Evolutionary conservation across 2,888 invertebrate species (phyloP), one percentile per base, ranked within the genome.

Genomic region (Cactoblastis cactorum): DNA sequence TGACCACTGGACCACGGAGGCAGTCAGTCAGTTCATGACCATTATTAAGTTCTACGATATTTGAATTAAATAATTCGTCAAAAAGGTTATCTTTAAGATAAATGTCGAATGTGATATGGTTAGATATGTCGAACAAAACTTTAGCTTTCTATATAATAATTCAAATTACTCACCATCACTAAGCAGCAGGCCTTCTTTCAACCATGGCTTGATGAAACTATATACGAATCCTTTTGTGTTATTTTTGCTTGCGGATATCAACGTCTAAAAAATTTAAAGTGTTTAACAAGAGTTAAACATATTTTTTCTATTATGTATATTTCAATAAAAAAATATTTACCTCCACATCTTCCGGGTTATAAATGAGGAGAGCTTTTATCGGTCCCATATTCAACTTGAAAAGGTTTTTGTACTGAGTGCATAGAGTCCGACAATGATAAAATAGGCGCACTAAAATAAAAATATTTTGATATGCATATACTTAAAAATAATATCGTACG

Each of bases 151-250:
- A n/a, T n/a, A n/a, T n/a, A n/a, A n/a, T n/a, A n/a, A 17, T 18
- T 49, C 38, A 49, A 48, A 4, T 50, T 24, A 17, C 48, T 58
- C 69, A 83, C 83, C 81, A 43, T 63, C 67, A 53, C 91, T 91
- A 3, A 86, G 69, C 1, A 92, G 74, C 0, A 92, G 65, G 11
- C 92, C 92, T n/a, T 88, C 83, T 8, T 86, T 83, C 17, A 92
- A 63, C 82, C 92, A 92, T 0, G 91, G 87, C 17, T 73, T 75
- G 1, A 92, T 54, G 50, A 91, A 77, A 0, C 66, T 63, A 58
- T 92, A 92, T 0, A 88, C 38, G 0, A 69, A 47, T 49, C 91
- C 84, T 71, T 93, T 93, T 0, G 87, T 83, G 38, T 88, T 82
- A 45, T 90, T 74, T 43, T 81, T 84, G 37, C 80, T 75, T 56